A percentile compares a stretch with the other conserved stretches of the same genome.
Conservation (phyloP, 2,113 vertebrate species). For the Genyomyrus donnyi region DNA sequence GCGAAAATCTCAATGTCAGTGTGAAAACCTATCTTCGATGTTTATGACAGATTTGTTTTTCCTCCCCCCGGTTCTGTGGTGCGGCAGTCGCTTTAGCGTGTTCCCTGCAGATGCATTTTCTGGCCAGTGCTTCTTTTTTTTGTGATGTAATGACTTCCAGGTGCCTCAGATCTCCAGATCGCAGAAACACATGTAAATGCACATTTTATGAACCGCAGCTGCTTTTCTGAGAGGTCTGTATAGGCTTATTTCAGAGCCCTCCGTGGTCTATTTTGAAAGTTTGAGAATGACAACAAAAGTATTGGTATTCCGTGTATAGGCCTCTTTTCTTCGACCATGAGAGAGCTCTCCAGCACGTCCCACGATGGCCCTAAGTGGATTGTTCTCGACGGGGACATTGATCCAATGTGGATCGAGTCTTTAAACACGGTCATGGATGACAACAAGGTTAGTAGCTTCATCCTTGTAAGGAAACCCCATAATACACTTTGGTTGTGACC, state of each 20-base stretch:
- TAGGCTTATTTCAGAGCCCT: background rate
- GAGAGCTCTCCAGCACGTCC: slow-evolving; percentile 53
- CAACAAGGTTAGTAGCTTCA: slow-evolving; percentile 54
- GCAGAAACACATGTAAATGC: background rate
- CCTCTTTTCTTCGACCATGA: slow-evolving; percentile 64
- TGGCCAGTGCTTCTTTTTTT: slow-evolving; percentile 5
- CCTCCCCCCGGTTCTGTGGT: background rate
- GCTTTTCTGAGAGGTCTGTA: background rate
- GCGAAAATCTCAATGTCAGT: background rate
- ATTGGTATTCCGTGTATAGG: slow-evolving; percentile 34
- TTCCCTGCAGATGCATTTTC: background rate
- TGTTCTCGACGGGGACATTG: slow-evolving; percentile 63
- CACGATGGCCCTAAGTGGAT: slow-evolving; percentile 62
- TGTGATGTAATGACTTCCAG: slow-evolving; percentile 13
- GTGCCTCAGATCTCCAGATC: background rate
- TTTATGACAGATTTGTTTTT: background rate
- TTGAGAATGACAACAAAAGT: background rate
- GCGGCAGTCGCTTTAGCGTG: background rate
- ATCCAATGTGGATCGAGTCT: slow-evolving; percentile 67
- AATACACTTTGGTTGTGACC: background rate
- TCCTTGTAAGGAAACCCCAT: background rate
- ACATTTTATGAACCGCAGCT: background rate
- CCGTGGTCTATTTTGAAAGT: background rate
- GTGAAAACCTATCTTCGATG: background rate
- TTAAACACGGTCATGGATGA: slow-evolving; percentile 67